These are phyloP conservation scores for Steinernema scapterisci DNA, from an alignment of 2,888 invertebrate species.

Conservation along the genomic window DNA sequence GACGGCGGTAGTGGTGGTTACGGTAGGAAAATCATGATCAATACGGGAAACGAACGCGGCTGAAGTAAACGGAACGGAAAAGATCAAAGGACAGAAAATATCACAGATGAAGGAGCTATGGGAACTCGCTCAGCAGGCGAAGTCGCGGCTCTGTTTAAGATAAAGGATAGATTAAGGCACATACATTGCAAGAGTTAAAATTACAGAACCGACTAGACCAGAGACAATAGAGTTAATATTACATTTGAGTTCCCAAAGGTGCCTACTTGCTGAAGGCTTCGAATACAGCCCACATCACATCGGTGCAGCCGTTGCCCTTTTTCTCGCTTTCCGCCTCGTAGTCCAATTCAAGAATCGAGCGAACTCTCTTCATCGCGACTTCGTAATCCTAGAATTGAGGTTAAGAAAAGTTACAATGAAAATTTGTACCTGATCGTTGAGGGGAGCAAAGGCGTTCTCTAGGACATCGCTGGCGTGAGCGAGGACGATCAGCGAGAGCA, in stretches of 20 bases:
- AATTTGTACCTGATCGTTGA: conserved; percentile 72
- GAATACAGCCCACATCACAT: conserved; percentile 98
- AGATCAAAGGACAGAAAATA: background rate
- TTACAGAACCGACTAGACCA: conserved; percentile 8
- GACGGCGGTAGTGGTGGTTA: too few relatives aligned
- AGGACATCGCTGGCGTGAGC: conserved; percentile 98
- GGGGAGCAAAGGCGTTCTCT: conserved; percentile 97
- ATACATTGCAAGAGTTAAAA: background rate
- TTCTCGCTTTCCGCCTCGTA: conserved; percentile 93
- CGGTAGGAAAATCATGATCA: too few relatives aligned
- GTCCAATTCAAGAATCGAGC: conserved; percentile 92
- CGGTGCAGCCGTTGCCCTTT: conserved; percentile 70
- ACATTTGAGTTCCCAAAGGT: background rate
- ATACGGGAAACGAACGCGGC: too few relatives aligned
- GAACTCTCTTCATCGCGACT: conserved; percentile 92
- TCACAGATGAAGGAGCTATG: background rate
- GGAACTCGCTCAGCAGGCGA: background rate
- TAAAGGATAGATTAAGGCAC: background rate
- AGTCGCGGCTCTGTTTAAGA: background rate
- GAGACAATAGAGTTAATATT: background rate
- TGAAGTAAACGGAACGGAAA: too few relatives aligned
- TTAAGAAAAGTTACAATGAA: background rate
- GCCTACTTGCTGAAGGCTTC: conserved; percentile 92
- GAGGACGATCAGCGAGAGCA: conserved; percentile 88
- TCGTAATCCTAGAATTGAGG: conserved; percentile 55